These are phyloP conservation scores for Pyxicephalus adspersus DNA, from an alignment of 2,113 vertebrate genomes.

Conservation along the genomic window DNA sequence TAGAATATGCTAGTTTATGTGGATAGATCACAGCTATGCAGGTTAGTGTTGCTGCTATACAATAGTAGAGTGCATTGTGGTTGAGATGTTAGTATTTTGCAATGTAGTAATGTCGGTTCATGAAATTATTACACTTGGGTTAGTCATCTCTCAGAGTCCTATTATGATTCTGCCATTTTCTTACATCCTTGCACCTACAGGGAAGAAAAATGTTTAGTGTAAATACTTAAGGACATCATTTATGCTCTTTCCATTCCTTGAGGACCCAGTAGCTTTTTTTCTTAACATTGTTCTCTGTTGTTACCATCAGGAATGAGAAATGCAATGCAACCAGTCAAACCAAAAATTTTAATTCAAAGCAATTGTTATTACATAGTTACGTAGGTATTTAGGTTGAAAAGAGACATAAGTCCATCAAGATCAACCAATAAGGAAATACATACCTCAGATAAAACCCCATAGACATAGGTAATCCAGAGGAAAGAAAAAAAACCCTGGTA, in stretches of 20 bases:
- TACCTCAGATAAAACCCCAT: too few species aligned
- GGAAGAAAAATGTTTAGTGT: neutral
- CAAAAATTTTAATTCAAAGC: too few species aligned
- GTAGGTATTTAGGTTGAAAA: too few species aligned
- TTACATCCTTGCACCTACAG: neutral
- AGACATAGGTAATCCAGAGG: too few species aligned
- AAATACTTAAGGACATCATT: neutral
- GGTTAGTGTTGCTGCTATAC: neutral
- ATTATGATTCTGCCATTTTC: neutral
- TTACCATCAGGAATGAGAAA: too few species aligned
- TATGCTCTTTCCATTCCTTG: neutral
- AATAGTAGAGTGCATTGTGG: neutral
- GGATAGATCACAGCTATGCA: neutral
- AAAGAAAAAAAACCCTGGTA: too few species aligned
- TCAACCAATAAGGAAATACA: too few species aligned
- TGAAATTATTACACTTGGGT: conserved; percentile 6
- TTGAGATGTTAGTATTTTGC: neutral
- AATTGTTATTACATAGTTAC: too few species aligned
- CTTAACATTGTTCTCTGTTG: too few species aligned
- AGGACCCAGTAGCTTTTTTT: too few species aligned
- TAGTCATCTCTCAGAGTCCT: conserved; percentile 23
- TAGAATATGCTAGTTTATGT: neutral
- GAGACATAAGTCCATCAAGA: too few species aligned
- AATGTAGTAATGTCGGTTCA: neutral
- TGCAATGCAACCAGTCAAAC: too few species aligned